phyloP scores from a whole-genome alignment of 1,140 invertebrate genomes.

The Sesamia nonagrioides region DNA sequence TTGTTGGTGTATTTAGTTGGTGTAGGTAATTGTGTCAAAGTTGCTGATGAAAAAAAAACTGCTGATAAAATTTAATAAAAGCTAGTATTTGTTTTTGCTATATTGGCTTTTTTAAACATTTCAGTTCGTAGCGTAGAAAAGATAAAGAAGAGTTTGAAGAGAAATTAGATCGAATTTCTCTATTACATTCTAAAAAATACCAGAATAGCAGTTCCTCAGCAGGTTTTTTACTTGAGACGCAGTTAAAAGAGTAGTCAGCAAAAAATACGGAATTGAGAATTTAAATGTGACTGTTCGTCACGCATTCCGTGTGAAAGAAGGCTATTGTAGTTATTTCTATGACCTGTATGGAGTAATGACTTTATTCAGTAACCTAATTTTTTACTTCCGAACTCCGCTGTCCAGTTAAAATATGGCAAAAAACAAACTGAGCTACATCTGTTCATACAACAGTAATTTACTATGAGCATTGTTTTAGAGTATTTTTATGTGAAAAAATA shows the following conservation, averaged over 20 bases:
- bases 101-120: too few relatives aligned
- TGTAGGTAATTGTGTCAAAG: background rate
- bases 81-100: background rate
- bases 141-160: too few relatives aligned
- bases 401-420: background rate
- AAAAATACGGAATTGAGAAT: constrained; percentile 32
- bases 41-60: too few relatives aligned
- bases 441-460: constrained; percentile 21
- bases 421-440: background rate
- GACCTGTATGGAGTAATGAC: background rate
- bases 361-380: constrained; percentile 15
- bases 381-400: background rate
- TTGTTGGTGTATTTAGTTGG: too few relatives aligned
- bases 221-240: background rate
- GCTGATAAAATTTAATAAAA: too few relatives aligned
- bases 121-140: too few relatives aligned
- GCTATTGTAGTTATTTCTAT: constrained; percentile 26
- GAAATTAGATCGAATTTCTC: too few relatives aligned
- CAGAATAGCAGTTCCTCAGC: background rate
- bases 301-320: constrained; percentile 31
- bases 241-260: background rate
- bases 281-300: constrained; percentile 3
- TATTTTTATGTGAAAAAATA: constrained; percentile 35
- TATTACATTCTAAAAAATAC: background rate
- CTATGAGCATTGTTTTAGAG: constrained; percentile 12